phyloP scores from a whole-genome alignment of 2,888 invertebrate species.

The Euzophera pinguis region DNA sequence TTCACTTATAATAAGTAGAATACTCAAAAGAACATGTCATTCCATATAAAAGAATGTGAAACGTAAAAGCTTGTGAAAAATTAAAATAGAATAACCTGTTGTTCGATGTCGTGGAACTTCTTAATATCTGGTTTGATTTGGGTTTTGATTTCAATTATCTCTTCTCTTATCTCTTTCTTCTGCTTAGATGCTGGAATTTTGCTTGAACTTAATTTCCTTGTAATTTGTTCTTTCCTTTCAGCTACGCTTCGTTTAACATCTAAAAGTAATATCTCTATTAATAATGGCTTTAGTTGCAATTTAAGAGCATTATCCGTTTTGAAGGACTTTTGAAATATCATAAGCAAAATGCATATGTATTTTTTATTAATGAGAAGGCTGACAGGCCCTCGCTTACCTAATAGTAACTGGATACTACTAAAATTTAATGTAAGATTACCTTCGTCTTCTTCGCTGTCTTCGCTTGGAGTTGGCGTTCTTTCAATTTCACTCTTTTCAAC shows the following conservation, averaged over 20 bases:
- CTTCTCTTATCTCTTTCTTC: constrained; percentile 86
- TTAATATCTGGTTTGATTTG: constrained; percentile 81
- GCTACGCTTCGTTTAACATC: constrained; percentile 84
- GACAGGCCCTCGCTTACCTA: no score
- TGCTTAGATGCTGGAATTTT: constrained; percentile 87
- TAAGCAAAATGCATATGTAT: no score
- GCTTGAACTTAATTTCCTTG: constrained; percentile 85
- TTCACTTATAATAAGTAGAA: no score
- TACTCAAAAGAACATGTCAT: no score
- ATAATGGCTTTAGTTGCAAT: neutral
- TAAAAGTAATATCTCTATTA: constrained; percentile 22
- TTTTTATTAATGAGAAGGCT: no score
- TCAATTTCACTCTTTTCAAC: constrained; percentile 83
- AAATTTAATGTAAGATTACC: constrained; percentile 34
- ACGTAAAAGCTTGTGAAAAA: no score
- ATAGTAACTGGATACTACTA: no score
- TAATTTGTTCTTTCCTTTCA: constrained; percentile 88
- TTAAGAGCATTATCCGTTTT: no score
- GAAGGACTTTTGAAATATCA: no score
- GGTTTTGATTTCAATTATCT: constrained; percentile 84
- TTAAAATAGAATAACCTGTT: constrained; percentile 49
- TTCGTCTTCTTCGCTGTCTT: constrained; percentile 78
- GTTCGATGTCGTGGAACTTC: constrained; percentile 74
- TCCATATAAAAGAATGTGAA: no score
- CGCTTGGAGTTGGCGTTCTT: constrained; percentile 69